phyloP scores from a whole-genome alignment of 2,888 invertebrate genomes.

The Cylloceria caligata region DNA sequence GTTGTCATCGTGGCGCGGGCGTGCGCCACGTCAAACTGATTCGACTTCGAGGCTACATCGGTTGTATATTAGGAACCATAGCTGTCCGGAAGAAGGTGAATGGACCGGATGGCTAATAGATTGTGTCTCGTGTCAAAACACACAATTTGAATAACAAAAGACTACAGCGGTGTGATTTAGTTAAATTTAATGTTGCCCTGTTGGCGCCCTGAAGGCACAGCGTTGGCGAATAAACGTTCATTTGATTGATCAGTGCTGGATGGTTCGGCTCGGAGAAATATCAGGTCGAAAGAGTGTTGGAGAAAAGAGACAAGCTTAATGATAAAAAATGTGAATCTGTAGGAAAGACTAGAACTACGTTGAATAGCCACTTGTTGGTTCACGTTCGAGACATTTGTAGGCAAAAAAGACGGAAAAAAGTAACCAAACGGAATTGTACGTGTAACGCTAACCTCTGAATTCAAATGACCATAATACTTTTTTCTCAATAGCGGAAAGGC shows the following conservation, averaged over 20 bases:
- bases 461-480: no score
- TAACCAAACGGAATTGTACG: no score
- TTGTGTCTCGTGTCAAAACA: conserved; percentile 67
- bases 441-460: no score
- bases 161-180: conserved; percentile 58
- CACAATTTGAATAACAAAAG: conserved; percentile 66
- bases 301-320: conserved; percentile 3
- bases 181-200: conserved; percentile 51
- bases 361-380: not conserved
- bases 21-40: conserved; percentile 65
- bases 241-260: conserved; percentile 52
- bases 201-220: conserved; percentile 51
- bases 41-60: conserved; percentile 35
- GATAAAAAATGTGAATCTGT: not conserved
- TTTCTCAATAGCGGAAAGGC: no score
- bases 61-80: conserved; percentile 7
- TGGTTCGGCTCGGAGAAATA: conserved; percentile 6
- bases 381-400: no score
- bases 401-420: no score
- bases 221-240: conserved; percentile 46
- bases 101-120: conserved; percentile 60
- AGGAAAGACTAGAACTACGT: not conserved
- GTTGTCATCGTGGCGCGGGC: conserved; percentile 65
- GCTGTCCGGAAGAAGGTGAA: conserved; percentile 47
- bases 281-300: conserved; percentile 9